Base-by-base conservation (phyloP, 1,140 invertebrate species). In the Drosophila athabasca region DNA sequence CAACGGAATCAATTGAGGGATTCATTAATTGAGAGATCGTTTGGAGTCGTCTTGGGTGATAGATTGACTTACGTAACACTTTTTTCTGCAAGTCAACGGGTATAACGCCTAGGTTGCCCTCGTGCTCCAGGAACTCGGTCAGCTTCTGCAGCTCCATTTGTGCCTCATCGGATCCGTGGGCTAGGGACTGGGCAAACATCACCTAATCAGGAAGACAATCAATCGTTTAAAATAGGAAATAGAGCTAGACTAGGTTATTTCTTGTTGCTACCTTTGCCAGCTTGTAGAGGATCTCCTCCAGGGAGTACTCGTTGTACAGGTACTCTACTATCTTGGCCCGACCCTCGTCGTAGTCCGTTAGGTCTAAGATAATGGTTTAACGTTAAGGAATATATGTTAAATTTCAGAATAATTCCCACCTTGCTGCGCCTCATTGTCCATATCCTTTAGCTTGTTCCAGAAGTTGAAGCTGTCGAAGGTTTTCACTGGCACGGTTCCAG, bases 271-370 rank as follows among this genome's bases (percentile, higher is more conserved):
- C 94, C 92, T 95, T 95, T 43, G 95, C 95, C 9, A 96, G 91
- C 72, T 96, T 95, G 87, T 96, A 96, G 54, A 96, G 95, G 1
- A 96, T 94, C 90, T 96, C 95, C 90, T 96, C 95, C 31, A 96
- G 90, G 7, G 95, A 95, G 76, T 95, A 95, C 79, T 95, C 94
- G 6, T 94, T 95, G 91, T 95, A 95, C 7, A 95, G 90, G 39
- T 94, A 94, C 76, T 95, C 95, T 0, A 95, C 94, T 6, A 95
- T 93, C 62, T 94, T 93, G 19, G 95, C 73, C 13, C 92, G 87
- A 45, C 93, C 92, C 46, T 93, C 92, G 62, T 92, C 93, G 64
- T 93, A 93, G 55, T 91, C 90, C 7, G 76, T 72, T n/a, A 81
- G 39, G 55, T 91, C 90, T 17, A 53, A 26, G 49, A 53, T 17